These are phyloP conservation scores for Calephelis perditalis DNA, from an alignment of 2,888 invertebrate species.

Conservation along the genomic window DNA sequence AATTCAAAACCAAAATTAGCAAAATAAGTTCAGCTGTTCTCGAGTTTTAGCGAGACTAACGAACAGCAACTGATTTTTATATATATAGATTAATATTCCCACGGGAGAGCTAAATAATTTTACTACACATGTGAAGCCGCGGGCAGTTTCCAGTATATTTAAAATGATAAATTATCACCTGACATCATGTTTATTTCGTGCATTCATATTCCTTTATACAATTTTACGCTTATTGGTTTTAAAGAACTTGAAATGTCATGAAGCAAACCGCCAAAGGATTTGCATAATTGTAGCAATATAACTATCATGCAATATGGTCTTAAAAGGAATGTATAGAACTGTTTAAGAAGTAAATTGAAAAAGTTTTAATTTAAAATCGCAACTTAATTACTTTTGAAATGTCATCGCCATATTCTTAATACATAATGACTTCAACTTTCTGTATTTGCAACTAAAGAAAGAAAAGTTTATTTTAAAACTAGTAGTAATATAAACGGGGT, in stretches of 20 bases:
- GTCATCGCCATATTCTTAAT: conserved; percentile 3
- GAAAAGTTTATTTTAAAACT: no score
- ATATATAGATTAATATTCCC: no score
- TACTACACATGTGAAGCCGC: no score
- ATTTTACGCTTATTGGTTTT: conserved; percentile 6
- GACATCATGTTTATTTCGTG: background rate
- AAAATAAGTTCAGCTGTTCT: no score
- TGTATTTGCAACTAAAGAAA: background rate
- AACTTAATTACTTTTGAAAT: conserved; percentile 10
- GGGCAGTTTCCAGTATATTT: background rate
- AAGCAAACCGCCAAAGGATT: conserved; percentile 32
- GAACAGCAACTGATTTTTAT: no score
- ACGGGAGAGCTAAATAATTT: no score
- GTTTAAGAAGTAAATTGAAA: conserved; percentile 20
- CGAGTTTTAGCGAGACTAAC: no score
- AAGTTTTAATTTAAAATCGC: background rate
- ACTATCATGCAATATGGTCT: conserved; percentile 16
- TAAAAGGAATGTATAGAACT: conserved; percentile 15
- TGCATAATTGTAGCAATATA: conserved; percentile 28
- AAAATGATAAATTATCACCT: conserved; percentile 7
- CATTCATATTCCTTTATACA: background rate
- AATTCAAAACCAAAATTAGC: no score
- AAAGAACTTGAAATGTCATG: conserved; percentile 24
- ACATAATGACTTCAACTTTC: background rate
- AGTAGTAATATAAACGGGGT: no score